A percentile compares a stretch with the other conserved stretches of the same genome.
These are phyloP conservation scores for Steinernema scapterisci DNA, from an alignment of 2,888 invertebrate genomes.

Conservation along the genomic window DNA sequence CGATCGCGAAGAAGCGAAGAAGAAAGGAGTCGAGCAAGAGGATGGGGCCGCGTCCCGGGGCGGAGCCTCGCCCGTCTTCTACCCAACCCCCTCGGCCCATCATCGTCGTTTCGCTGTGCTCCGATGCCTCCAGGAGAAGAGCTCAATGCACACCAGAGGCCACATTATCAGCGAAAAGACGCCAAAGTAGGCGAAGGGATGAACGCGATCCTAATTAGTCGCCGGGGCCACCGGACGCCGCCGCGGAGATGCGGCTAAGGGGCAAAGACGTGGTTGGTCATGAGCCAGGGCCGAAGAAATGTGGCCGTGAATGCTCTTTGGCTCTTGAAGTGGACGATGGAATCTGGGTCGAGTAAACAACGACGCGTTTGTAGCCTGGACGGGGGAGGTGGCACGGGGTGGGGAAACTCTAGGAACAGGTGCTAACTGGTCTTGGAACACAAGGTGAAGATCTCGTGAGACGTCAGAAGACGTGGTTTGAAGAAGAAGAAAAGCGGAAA, in stretches of 20 bases:
- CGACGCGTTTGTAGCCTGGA: no score
- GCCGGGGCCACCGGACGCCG: slow-evolving; percentile 4
- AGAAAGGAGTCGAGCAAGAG: background rate
- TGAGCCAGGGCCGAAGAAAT: no score
- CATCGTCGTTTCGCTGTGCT: background rate
- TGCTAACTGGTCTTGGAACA: no score
- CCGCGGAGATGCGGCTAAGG: background rate
- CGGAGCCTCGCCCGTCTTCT: background rate
- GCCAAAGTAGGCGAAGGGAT: background rate
- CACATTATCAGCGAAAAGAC: slow-evolving; percentile 13
- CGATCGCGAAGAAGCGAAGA: slow-evolving; percentile 5
- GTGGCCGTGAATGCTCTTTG: no score
- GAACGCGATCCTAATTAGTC: slow-evolving; percentile 22
- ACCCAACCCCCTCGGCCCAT: slow-evolving; percentile 4
- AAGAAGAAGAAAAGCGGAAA: no score
- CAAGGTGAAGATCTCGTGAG: no score
- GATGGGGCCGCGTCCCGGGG: slow-evolving; percentile 16
- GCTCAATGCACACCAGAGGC: background rate
- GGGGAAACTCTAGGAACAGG: no score
- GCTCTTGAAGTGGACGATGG: no score
- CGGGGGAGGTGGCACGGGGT: no score
- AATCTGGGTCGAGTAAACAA: no score
- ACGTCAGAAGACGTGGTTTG: no score
- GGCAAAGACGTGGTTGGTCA: background rate
- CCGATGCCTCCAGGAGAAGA: background rate